These are phyloP conservation scores for Volucella inflata DNA, from an alignment of 2,888 invertebrate species.

Conservation along the genomic window DNA sequence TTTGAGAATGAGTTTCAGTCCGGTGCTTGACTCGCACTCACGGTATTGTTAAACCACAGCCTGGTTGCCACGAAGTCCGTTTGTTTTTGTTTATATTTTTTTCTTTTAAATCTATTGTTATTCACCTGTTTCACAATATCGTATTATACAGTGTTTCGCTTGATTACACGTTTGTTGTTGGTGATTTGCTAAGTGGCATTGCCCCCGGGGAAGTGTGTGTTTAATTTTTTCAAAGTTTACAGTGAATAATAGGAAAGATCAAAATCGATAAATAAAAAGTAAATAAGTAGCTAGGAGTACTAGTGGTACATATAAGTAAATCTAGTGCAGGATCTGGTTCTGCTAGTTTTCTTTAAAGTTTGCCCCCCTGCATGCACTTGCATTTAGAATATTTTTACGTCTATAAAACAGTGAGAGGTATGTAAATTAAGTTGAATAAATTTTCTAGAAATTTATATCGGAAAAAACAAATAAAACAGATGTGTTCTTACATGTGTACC, in stretches of 20 bases:
- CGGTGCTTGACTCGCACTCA: constrained; percentile 24
- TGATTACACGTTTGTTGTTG: not conserved
- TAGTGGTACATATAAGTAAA: too few relatives aligned
- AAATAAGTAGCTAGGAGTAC: too few relatives aligned
- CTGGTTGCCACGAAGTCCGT: not conserved
- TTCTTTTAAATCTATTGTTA: not conserved
- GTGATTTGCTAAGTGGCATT: not conserved
- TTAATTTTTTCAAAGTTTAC: too few relatives aligned
- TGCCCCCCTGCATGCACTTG: not conserved
- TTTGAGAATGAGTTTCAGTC: constrained; percentile 41
- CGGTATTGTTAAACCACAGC: not conserved
- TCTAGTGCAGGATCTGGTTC: too few relatives aligned
- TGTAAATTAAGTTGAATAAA: not conserved
- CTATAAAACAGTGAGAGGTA: constrained; percentile 7
- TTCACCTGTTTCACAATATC: not conserved
- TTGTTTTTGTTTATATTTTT: not conserved
- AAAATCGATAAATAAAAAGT: too few relatives aligned
- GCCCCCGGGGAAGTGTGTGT: not conserved
- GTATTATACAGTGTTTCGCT: not conserved
- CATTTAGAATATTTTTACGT: constrained; percentile 1
- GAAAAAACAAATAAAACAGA: not conserved
- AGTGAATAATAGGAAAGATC: too few relatives aligned
- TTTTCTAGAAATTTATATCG: not conserved
- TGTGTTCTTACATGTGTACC: not conserved
- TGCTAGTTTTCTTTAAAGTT: not conserved